Percentiles rank a stretch among this genome's conserved stretches.
phyloP scores from a whole-genome alignment of 2,797 vertebrate species.

The Melanotaenia nigrans region DNA sequence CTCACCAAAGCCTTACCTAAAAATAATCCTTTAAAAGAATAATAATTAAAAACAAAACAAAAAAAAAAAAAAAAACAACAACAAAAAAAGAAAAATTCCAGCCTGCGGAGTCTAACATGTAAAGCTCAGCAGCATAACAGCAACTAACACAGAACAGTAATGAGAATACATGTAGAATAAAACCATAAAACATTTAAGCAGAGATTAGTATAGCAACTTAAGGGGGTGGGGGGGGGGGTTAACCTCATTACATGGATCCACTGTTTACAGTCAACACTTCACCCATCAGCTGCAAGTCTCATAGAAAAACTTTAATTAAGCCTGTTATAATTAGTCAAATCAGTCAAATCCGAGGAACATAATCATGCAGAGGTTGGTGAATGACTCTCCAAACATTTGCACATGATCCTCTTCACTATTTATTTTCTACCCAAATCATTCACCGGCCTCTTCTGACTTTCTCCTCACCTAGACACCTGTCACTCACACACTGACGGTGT shows the following conservation, averaged over 20 bases:
- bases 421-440: conserved; percentile 19
- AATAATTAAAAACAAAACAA: no score
- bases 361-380: not conserved
- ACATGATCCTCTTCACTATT: conserved; percentile 8
- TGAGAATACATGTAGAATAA: no score
- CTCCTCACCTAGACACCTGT: conserved; percentile 5
- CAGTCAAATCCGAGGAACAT: conserved; percentile 24
- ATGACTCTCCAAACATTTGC: conserved; percentile 22
- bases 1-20: no score
- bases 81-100: no score
- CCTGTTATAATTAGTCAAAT: conserved; percentile 7
- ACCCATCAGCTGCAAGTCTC: conserved; percentile 1
- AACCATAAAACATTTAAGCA: no score
- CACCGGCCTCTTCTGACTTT: not conserved
- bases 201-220: no score
- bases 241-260: not conserved
- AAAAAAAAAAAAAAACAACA: no score
- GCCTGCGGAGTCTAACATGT: no score
- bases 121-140: no score
- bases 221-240: no score
- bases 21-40: no score
- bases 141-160: no score
- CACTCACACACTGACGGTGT: not conserved
- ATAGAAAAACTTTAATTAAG: conserved; percentile 20
- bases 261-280: not conserved